These are phyloP conservation scores for Calcarius lapponicus DNA, from an alignment of 2,797 vertebrate species.

Conservation along the genomic window DNA sequence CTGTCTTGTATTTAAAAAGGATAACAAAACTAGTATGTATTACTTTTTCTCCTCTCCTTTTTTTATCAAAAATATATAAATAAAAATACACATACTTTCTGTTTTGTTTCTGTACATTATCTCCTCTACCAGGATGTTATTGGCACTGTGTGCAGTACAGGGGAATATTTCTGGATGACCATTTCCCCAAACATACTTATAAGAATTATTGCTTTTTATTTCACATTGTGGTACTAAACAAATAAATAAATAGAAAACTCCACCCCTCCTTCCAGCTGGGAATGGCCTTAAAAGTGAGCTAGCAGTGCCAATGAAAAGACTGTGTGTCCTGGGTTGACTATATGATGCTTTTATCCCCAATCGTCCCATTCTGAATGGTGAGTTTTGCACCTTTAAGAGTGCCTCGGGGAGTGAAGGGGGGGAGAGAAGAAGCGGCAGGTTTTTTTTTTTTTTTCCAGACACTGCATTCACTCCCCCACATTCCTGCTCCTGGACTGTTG, in stretches of 20 bases:
- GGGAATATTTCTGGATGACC: background rate
- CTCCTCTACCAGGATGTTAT: background rate
- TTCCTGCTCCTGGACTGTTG: too few species aligned
- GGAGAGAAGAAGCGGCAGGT: too few species aligned
- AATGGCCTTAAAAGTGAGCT: background rate
- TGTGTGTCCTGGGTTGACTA: too few species aligned
- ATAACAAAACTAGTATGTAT: background rate
- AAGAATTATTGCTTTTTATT: background rate
- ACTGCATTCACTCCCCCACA: too few species aligned
- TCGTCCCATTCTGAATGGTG: too few species aligned
- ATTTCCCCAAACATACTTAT: background rate
- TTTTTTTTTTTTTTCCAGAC: too few species aligned
- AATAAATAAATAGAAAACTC: constrained; percentile 18
- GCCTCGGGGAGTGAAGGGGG: too few species aligned
- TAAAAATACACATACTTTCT: background rate
- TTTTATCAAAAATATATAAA: background rate
- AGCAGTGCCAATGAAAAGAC: background rate
- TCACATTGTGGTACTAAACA: background rate
- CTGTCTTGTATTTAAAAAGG: background rate
- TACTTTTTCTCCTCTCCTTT: background rate
- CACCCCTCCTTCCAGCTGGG: background rate
- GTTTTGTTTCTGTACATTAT: background rate
- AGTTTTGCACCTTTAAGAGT: too few species aligned
- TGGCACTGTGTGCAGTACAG: background rate
- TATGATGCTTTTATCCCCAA: too few species aligned